Evolutionary conservation across 2,113 vertebrate species (phyloP).

Genomic region (Oncorhynchus nerka): DNA sequence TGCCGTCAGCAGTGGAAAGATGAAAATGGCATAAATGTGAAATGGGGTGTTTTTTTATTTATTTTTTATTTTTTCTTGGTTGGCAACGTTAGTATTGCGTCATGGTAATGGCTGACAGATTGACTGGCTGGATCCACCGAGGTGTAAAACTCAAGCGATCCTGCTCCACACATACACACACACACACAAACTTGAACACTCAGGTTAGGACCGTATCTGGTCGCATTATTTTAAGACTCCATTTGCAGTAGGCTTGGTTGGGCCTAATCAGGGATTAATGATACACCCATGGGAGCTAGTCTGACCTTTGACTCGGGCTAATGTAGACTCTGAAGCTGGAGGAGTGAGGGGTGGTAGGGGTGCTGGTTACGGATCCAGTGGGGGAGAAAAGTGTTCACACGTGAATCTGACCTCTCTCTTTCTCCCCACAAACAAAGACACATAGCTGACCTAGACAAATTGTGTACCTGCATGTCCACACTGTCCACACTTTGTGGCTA

Average conservation of each 20-base stretch:
- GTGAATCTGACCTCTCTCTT: conserved; percentile 51
- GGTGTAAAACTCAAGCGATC: background rate
- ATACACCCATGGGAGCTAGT: conserved; percentile 38
- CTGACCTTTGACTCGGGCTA: conserved; percentile 47
- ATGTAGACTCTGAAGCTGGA: conserved; percentile 39
- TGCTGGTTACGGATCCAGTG: conserved; percentile 17
- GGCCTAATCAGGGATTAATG: conserved; percentile 46
- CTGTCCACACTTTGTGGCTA: too few species aligned
- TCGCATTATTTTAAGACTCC: conserved; percentile 27
- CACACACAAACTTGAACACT: background rate
- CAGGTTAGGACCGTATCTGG: background rate
- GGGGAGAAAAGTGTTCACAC: conserved; percentile 55
- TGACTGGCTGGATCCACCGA: conserved; percentile 1
- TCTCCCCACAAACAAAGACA: background rate
- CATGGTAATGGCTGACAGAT: conserved; percentile 8
- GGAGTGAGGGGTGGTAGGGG: conserved; percentile 5
- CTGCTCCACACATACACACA: background rate
- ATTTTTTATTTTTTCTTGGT: conserved; percentile 3
- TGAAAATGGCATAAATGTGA: conserved; percentile 41
- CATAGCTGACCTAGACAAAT: background rate
- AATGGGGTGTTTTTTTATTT: conserved; percentile 38
- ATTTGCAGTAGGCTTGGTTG: conserved; percentile 28
- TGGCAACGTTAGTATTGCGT: conserved; percentile 6
- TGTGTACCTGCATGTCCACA: background rate
- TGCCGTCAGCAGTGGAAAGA: conserved; percentile 43